Base-by-base conservation (phyloP, 2,888 invertebrate species). In the Eupithecia insigniata region DNA sequence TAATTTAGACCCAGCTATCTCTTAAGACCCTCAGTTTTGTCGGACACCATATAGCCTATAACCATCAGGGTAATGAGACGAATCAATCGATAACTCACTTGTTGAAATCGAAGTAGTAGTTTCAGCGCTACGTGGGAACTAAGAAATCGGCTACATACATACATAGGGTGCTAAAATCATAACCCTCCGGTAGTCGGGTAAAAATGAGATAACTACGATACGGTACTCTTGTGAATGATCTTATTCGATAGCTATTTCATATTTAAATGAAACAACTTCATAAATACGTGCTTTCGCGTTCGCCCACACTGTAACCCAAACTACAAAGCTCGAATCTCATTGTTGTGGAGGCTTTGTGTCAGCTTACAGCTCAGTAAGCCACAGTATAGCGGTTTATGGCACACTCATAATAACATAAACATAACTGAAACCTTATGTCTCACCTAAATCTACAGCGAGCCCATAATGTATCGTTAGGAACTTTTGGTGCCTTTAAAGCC, bases 261-360 rank as follows among this genome's bases (percentile, higher is more conserved):
- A 32, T 62, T 62, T 62, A 34, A 81, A 81, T 76, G 80, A 77
- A 80, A 77, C 79, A 79, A 77, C 80, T 83, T 83, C 83, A 86
- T 86, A 88, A 88, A 89, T 84, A 76, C 26, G 66, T 70, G 62
- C 51, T 51, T 66, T 55, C 69, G 66, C 79, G 79, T 81, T 86
- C 89, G 87, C 87, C 89, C 89, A 90, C 90, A 81, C 80, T 71
- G 76, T 73, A 76, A 78, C 73, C 77, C 69, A 69, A 75, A 76
- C 77, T 78, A 78, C 79, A 83, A 81, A 79, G 81, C 81, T 82
- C 79, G 79, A 78, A 77, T 80, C 82, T 83, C 81, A 85, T 86
- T 88, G 87, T 87, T 82, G 83, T 79, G 79, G 74, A 82, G 83
- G 84, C 85, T 88, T 89, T 87, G 83, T 84, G 87, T 83, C 85